phyloP scores from a whole-genome alignment of 2,113 vertebrate species.

The Rattus rattus region DNA sequence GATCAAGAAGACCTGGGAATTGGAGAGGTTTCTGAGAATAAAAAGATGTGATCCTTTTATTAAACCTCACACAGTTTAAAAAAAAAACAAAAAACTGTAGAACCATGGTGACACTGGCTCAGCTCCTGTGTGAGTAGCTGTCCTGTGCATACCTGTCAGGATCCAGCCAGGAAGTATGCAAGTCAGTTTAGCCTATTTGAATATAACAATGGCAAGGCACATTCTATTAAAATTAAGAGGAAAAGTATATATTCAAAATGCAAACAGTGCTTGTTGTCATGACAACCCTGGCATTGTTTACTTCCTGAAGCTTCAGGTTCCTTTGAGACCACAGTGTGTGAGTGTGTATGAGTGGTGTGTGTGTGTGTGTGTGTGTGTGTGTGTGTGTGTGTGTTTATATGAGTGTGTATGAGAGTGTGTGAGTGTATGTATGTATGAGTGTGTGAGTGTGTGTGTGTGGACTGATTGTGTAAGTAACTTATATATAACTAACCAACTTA shows the following conservation, averaged over 20 bases:
- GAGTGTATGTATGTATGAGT: too few relatives aligned
- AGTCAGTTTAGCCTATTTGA: background rate
- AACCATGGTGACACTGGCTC: background rate
- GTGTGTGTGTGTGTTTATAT: too few relatives aligned
- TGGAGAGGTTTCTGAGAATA: background rate
- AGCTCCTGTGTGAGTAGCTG: accelerated
- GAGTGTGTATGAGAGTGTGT: background rate
- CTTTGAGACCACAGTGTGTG: slow-evolving; percentile 42
- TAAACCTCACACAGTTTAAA: slow-evolving; percentile 29
- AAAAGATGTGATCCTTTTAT: slow-evolving; percentile 30
- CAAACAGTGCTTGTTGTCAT: slow-evolving; percentile 5
- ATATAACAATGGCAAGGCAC: background rate
- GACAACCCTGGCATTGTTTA: background rate
- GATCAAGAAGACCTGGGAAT: background rate
- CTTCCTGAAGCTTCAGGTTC: background rate
- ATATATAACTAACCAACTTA: background rate
- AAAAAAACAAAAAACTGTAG: background rate
- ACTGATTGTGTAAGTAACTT: background rate
- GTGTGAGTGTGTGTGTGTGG: background rate
- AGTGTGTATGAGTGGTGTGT: background rate
- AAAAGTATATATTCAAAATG: slow-evolving; percentile 28
- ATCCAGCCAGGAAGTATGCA: background rate
- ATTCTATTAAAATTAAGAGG: slow-evolving; percentile 23
- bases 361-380: background rate
- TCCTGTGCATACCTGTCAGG: background rate